phyloP scores from a whole-genome alignment of 1,140 invertebrate genomes.

The Asbolus verrucosus region DNA sequence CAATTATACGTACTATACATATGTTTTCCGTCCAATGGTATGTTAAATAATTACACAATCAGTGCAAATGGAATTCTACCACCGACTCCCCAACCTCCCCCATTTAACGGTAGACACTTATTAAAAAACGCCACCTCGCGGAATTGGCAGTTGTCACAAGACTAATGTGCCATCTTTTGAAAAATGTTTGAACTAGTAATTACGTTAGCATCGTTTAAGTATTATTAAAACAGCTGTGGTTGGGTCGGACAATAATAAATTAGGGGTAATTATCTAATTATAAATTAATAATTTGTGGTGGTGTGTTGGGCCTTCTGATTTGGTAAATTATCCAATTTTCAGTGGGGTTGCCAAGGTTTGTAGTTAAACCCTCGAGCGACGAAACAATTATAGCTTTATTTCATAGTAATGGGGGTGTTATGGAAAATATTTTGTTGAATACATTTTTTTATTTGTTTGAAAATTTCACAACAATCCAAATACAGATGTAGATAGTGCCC shows the following conservation, averaged over 20 bases:
- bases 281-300: constrained; percentile 12
- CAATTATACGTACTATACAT: constrained; percentile 51
- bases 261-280: constrained; percentile 10
- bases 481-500: constrained; percentile 9
- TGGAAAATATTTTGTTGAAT: constrained; percentile 18
- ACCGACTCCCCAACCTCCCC: neutral
- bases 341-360: neutral
- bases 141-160: neutral
- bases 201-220: too few relatives aligned
- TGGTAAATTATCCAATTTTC: constrained; percentile 25
- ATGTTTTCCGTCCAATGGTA: constrained; percentile 45
- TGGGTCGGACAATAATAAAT: neutral
- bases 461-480: neutral
- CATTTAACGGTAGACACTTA: neutral
- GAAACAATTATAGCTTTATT: constrained; percentile 11
- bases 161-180: too few relatives aligned
- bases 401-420: neutral
- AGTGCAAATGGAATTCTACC: constrained; percentile 12
- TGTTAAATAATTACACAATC: constrained; percentile 45
- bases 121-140: constrained; percentile 1
- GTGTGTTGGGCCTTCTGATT: neutral
- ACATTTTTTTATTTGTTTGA: constrained; percentile 10
- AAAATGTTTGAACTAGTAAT: too few relatives aligned
- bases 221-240: neutral
- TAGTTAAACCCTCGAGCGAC: neutral